Evolutionary conservation across 2,797 vertebrate species (phyloP).

Genomic region (Poliocrania exsul): DNA sequence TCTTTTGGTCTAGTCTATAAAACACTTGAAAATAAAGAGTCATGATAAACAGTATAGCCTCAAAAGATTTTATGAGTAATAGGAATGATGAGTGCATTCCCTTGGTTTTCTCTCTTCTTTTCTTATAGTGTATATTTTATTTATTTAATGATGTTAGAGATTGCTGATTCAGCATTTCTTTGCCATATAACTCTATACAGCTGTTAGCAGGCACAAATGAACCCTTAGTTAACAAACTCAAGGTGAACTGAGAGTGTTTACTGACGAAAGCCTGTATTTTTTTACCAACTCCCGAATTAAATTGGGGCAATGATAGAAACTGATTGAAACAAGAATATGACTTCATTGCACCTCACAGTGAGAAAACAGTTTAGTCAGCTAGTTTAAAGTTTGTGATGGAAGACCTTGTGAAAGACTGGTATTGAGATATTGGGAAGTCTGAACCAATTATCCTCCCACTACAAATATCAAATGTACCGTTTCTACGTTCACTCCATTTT

Average conservation of each 20-base stretch:
- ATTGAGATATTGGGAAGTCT: not conserved
- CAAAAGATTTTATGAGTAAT: not conserved
- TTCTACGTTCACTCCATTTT: not conserved
- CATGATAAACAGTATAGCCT: not conserved
- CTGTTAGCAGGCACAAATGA: not conserved
- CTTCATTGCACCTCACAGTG: not conserved
- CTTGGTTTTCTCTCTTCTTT: not conserved
- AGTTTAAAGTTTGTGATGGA: not conserved
- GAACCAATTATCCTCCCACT: not conserved
- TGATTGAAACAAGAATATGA: not conserved
- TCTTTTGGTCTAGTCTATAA: not conserved
- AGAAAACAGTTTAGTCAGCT: not conserved
- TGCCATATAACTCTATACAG: not conserved
- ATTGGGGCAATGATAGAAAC: not conserved
- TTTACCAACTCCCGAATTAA: not conserved
- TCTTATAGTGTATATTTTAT: not conserved
- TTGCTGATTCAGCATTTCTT: not conserved
- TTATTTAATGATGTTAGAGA: not conserved
- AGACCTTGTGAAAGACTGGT: not conserved
- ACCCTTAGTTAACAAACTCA: not conserved
- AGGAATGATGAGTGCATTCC: not conserved
- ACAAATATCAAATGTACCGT: not conserved
- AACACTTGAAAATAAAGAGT: not conserved
- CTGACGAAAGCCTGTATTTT: not conserved
- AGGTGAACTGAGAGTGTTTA: not conserved